phyloP scores from a whole-genome alignment of 2,888 invertebrate genomes.

The Mesorhabditis belari region DNA sequence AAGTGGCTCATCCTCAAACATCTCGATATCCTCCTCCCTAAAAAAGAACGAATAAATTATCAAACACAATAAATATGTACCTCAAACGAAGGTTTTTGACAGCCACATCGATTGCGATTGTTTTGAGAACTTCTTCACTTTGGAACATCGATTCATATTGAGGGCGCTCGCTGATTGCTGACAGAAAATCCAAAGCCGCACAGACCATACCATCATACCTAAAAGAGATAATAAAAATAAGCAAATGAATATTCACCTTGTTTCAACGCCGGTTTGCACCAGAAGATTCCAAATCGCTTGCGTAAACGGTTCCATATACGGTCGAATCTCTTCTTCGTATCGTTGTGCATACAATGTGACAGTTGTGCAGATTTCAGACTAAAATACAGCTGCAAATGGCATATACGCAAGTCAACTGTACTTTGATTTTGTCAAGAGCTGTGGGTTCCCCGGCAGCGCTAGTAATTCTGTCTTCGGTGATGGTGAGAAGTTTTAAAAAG shows the following conservation, averaged over 20 bases:
- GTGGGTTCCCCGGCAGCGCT: conserved; percentile 40
- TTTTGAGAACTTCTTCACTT: conserved; percentile 38
- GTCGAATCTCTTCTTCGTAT: conserved; percentile 92
- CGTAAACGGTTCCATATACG: conserved; percentile 83
- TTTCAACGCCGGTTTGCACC: conserved; percentile 56
- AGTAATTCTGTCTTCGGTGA: conserved; percentile 20
- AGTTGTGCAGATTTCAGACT: conserved; percentile 82
- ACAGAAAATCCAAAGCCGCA: conserved; percentile 87
- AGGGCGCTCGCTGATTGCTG: conserved; percentile 83
- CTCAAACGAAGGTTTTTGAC: conserved; percentile 96
- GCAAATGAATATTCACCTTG: conserved; percentile 12
- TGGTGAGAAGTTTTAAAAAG: conserved; percentile 72
- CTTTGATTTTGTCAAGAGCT: conserved; percentile 34
- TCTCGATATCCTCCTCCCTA: conserved; percentile 74
- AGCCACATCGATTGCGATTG: conserved; percentile 75
- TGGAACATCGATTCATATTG: conserved; percentile 65
- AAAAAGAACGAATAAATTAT: background rate
- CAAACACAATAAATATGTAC: conserved; percentile 57
- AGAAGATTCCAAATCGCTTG: conserved; percentile 85
- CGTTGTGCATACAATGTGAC: conserved; percentile 86
- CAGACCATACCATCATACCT: conserved; percentile 66
- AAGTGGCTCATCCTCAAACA: conserved; percentile 95
- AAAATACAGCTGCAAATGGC: conserved; percentile 1
- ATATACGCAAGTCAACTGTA: too few relatives aligned
- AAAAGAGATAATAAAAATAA: background rate